phyloP scores from a whole-genome alignment of 2,888 invertebrate species.

The Agonopterix heracliana region DNA sequence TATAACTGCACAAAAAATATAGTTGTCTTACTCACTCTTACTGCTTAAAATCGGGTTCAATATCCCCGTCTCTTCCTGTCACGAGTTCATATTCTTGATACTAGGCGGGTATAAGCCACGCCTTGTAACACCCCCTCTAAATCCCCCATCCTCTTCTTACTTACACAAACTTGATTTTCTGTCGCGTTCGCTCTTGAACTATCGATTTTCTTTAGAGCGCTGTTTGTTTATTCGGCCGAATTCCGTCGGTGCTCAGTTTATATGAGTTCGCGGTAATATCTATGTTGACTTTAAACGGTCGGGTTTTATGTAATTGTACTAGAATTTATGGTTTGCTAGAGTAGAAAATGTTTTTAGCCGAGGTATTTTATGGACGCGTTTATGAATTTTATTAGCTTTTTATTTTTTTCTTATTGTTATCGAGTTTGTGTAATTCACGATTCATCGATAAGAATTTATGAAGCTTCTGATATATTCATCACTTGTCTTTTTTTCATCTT shows the following conservation, averaged over 20 bases:
- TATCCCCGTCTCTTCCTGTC: conserved; percentile 25
- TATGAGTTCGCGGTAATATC: conserved; percentile 39
- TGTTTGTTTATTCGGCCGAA: conserved; percentile 61
- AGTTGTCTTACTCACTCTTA: conserved; percentile 33
- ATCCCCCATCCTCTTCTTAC: conserved; percentile 37
- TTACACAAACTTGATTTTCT: conserved; percentile 27
- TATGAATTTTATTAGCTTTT: neutral
- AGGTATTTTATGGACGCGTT: neutral
- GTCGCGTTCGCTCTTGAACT: conserved; percentile 38
- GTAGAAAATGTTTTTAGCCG: conserved; percentile 1
- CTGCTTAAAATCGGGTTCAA: conserved; percentile 8
- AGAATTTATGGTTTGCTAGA: conserved; percentile 7
- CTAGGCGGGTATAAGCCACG: conserved; percentile 55
- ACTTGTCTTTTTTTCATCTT: too few species aligned
- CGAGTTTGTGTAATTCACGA: too few species aligned
- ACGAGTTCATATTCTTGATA: conserved; percentile 21
- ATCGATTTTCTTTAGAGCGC: conserved; percentile 45
- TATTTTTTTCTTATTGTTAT: too few species aligned
- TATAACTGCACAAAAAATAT: conserved; percentile 16
- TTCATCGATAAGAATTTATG: too few species aligned
- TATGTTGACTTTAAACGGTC: conserved; percentile 42
- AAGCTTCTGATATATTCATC: too few species aligned
- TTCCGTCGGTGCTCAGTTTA: conserved; percentile 44
- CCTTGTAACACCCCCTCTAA: conserved; percentile 44
- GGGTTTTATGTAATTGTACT: conserved; percentile 29